Conservation (phyloP, 2,888 invertebrate species). For the Limnephilus rhombicus region DNA sequence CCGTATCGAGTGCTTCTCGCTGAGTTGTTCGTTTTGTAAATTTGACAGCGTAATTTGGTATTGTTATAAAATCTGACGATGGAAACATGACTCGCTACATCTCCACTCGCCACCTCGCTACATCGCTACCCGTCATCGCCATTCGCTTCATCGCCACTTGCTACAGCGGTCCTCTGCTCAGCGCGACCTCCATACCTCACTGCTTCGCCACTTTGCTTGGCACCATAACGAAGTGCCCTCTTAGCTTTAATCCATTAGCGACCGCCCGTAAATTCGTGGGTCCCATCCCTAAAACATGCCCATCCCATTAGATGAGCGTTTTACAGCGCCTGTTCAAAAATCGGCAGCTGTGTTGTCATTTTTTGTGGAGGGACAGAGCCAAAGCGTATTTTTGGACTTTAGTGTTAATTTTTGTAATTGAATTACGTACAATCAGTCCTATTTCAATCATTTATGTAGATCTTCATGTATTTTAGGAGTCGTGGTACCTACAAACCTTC, state of each 20-base stretch:
- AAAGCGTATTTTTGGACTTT: not conserved
- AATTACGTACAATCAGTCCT: not conserved
- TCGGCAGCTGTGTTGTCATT: not conserved
- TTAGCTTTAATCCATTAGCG: conserved; percentile 56
- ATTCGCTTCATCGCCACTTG: not conserved
- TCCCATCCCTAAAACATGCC: conserved; percentile 20
- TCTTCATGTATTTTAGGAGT: not conserved
- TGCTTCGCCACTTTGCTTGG: not conserved
- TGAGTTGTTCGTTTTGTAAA: conserved; percentile 3
- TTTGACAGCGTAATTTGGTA: conserved; percentile 14
- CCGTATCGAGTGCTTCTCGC: not conserved
- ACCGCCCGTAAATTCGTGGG: conserved; percentile 50
- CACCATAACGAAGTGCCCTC: conserved; percentile 35
- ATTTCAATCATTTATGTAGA: not conserved
- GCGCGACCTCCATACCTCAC: not conserved
- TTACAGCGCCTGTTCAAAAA: conserved; percentile 24
- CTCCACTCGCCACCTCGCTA: not conserved
- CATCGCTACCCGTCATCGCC: not conserved
- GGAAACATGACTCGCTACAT: not conserved
- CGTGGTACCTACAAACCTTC: too few relatives aligned
- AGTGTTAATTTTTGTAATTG: not conserved
- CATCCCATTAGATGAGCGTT: conserved; percentile 31
- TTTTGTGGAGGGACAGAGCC: not conserved
- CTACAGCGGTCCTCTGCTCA: not conserved
- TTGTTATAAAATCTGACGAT: conserved; percentile 20